Conservation (phyloP, 1,140 invertebrate genomes). For the Zelostemma sp. region DNA sequence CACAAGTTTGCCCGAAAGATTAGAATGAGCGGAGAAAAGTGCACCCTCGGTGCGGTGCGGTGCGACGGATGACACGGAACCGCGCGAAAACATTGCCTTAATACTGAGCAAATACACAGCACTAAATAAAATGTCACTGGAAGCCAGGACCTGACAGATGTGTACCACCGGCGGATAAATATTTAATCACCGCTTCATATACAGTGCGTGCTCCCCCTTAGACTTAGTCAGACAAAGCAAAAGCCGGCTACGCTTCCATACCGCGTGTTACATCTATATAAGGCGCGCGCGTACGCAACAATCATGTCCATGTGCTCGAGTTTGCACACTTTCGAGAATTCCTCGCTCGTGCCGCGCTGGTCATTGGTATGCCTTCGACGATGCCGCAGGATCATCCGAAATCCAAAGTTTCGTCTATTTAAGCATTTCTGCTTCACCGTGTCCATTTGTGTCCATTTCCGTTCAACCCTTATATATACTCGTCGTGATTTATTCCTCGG, state of each 20-base stretch:
- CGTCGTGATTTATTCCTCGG: constrained; percentile 45
- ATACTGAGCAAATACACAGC: constrained; percentile 46
- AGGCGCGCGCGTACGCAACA: constrained; percentile 10
- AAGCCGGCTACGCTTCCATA: constrained; percentile 6
- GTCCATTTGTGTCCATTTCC: constrained; percentile 6
- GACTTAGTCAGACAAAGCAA: constrained; percentile 48
- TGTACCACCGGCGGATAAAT: constrained; percentile 50
- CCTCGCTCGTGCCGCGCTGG: neutral
- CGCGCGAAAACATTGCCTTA: constrained; percentile 49
- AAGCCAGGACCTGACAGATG: constrained; percentile 50
- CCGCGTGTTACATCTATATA: constrained; percentile 34
- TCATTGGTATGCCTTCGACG: constrained; percentile 41
- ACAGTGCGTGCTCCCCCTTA: constrained; percentile 28
- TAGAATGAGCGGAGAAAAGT: constrained; percentile 17
- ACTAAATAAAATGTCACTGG: constrained; percentile 50
- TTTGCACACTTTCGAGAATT: constrained; percentile 30
- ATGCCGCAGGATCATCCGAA: constrained; percentile 35
- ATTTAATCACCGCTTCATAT: constrained; percentile 50
- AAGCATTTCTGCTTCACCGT: constrained; percentile 25
- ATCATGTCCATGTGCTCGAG: constrained; percentile 24
- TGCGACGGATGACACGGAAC: constrained; percentile 35
- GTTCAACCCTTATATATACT: constrained; percentile 18
- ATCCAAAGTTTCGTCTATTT: constrained; percentile 30
- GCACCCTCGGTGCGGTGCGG: constrained; percentile 20
- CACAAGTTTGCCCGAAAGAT: constrained; percentile 33